These are phyloP conservation scores for Drosophila parthenogenetica DNA, from an alignment of 2,888 invertebrate genomes.

Conservation along the genomic window DNA sequence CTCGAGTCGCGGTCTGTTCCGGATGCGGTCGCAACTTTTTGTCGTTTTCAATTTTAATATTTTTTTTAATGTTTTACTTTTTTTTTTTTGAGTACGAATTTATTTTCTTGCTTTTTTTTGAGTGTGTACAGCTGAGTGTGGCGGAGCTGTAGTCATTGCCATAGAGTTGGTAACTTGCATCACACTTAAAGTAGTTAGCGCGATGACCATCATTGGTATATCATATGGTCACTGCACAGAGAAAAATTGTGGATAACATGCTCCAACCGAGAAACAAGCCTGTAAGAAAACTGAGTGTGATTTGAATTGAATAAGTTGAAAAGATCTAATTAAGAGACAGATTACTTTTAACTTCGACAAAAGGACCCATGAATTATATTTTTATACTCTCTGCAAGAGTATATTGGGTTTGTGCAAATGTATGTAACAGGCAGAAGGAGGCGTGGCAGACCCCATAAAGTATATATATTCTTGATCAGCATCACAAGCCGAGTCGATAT, in stretches of 20 bases:
- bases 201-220: slow-evolving; percentile 72
- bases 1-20: slow-evolving; percentile 62
- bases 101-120: slow-evolving; percentile 13
- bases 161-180: slow-evolving; percentile 38
- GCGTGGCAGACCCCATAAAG: too few species aligned
- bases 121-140: slow-evolving; percentile 28
- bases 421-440: too few species aligned
- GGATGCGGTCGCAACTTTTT: slow-evolving; percentile 80
- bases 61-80: slow-evolving; percentile 27
- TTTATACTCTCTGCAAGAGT: too few species aligned
- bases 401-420: too few species aligned
- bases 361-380: too few species aligned
- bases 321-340: not conserved
- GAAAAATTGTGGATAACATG: slow-evolving; percentile 1
- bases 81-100: slow-evolving; percentile 9
- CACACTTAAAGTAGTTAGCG: slow-evolving; percentile 79
- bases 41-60: slow-evolving; percentile 76
- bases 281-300: too few species aligned
- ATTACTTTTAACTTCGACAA: too few species aligned
- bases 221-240: slow-evolving; percentile 36
- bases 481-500: too few species aligned
- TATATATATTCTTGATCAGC: too few species aligned
- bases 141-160: slow-evolving; percentile 33
- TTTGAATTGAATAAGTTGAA: too few species aligned
- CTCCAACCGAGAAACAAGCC: too few species aligned